Evolutionary conservation across 2,888 invertebrate genomes (phyloP).

Genomic region (Seira ritae): DNA sequence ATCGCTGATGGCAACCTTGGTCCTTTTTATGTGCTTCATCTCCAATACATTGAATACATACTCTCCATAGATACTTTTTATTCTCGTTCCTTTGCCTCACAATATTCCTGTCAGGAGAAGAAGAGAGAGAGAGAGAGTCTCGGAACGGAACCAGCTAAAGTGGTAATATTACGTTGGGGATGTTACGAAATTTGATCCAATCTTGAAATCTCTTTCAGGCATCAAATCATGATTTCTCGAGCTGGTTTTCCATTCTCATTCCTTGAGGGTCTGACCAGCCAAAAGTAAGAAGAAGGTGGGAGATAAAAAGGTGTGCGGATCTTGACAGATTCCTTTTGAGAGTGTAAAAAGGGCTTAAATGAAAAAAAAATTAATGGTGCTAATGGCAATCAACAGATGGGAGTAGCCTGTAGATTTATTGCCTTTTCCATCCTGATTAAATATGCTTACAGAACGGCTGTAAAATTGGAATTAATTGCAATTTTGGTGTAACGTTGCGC

Average conservation of each 20-base stretch:
- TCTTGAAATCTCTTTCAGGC: slow-evolving; percentile 35
- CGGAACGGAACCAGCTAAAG: slow-evolving; percentile 10
- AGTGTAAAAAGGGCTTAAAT: not conserved
- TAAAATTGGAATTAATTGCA: too few species aligned
- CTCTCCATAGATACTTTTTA: not conserved
- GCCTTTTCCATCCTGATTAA: not conserved
- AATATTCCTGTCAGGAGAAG: slow-evolving; percentile 12
- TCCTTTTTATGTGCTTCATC: not conserved
- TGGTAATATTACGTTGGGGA: slow-evolving; percentile 2
- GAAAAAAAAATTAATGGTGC: slow-evolving; percentile 10
- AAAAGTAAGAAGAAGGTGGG: slow-evolving; percentile 15
- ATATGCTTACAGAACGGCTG: not conserved
- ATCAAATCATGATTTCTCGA: slow-evolving; percentile 25
- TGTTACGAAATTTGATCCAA: slow-evolving; percentile 42
- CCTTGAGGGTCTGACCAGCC: slow-evolving; percentile 41
- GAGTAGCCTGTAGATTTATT: slow-evolving; percentile 21
- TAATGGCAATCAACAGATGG: slow-evolving; percentile 16
- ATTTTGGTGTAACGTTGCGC: not conserved
- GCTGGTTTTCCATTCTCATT: slow-evolving; percentile 6
- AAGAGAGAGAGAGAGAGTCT: slow-evolving; percentile 16
- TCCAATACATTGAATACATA: too few species aligned
- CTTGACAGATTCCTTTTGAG: slow-evolving; percentile 44
- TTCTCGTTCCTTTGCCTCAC: slow-evolving; percentile 3
- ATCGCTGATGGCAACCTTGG: not conserved
- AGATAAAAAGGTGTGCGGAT: slow-evolving; percentile 23